A percentile compares a stretch with the other conserved stretches of the same genome.
These are phyloP conservation scores for Lepidotrigona ventralis DNA, from an alignment of 1,140 invertebrate species.

Conservation along the genomic window DNA sequence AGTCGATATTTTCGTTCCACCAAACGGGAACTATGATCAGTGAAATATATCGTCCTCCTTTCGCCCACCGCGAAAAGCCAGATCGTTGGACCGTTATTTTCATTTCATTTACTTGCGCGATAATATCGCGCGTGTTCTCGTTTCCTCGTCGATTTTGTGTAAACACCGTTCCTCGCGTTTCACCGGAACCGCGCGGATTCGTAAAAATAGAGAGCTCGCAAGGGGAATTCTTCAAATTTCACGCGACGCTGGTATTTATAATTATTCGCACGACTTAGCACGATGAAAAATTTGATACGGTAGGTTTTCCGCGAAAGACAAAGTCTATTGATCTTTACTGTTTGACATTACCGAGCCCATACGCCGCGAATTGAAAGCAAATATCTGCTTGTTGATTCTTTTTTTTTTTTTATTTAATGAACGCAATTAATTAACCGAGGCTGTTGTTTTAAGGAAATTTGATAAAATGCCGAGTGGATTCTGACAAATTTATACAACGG, in stretches of 20 bases:
- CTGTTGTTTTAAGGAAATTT: neutral
- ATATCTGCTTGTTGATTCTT: neutral
- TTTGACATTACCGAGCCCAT: neutral
- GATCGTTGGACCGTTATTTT: slow-evolving; percentile 28
- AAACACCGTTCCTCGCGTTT: neutral
- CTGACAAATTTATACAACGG: neutral
- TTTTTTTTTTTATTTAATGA: too few species aligned
- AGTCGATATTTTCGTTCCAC: slow-evolving; percentile 16
- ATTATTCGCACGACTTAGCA: neutral
- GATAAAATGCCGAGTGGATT: neutral
- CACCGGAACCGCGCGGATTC: neutral
- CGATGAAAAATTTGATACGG: neutral
- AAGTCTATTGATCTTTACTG: neutral
- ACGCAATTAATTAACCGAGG: too few species aligned
- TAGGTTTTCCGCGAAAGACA: neutral
- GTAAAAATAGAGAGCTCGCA: neutral
- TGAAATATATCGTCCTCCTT: slow-evolving; percentile 18
- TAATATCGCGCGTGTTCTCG: slow-evolving; percentile 28
- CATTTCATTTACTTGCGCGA: slow-evolving; percentile 25
- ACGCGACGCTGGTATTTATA: neutral
- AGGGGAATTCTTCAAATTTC: neutral
- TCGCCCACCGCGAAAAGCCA: neutral
- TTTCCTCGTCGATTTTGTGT: neutral
- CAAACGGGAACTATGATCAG: slow-evolving; percentile 12
- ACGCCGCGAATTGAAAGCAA: neutral